Conservation (phyloP, 2,888 invertebrate species). For the Drosophila neotestacea region DNA sequence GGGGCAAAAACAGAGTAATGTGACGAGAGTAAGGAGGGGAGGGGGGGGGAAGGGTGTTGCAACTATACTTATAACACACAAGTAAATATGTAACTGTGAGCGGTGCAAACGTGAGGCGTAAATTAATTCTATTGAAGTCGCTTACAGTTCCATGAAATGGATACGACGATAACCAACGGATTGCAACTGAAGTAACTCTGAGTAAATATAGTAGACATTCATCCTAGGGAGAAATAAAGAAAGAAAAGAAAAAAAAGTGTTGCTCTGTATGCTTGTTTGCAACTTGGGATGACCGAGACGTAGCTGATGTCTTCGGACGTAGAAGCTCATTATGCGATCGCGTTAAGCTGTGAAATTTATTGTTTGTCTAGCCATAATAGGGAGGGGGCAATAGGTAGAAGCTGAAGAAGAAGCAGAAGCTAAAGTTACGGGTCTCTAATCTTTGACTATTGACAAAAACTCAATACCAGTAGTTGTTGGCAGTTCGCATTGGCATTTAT, state of each 20-base stretch:
- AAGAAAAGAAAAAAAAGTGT: conserved; percentile 38
- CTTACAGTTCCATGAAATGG: conserved; percentile 80
- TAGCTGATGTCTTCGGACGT: conserved; percentile 7
- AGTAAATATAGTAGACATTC: conserved; percentile 29
- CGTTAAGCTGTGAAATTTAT: conserved; percentile 84
- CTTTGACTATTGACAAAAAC: conserved; percentile 79
- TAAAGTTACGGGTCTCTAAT: conserved; percentile 67
- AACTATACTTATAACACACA: conserved; percentile 17
- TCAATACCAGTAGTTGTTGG: conserved; percentile 83
- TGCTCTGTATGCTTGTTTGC: conserved; percentile 65
- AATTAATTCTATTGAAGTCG: conserved; percentile 83
- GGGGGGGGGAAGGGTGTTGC: background rate
- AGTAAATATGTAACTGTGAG: conserved; percentile 50
- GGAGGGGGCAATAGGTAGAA: conserved; percentile 19
- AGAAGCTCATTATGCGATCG: conserved; percentile 82
- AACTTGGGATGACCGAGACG: conserved; percentile 44
- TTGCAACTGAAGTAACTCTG: conserved; percentile 47
- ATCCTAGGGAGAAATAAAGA: conserved; percentile 14
- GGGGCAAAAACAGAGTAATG: conserved; percentile 3
- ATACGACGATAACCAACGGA: conserved; percentile 31
- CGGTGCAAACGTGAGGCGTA: conserved; percentile 81
- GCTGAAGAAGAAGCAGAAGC: conserved; percentile 15
- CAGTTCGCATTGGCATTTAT: conserved; percentile 78
- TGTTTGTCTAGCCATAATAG: conserved; percentile 73
- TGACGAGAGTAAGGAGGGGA: background rate